Conservation (phyloP, 30 jellyfish, hydroid and myxozoan genomes). For the Turritopsis dohrnii region DNA sequence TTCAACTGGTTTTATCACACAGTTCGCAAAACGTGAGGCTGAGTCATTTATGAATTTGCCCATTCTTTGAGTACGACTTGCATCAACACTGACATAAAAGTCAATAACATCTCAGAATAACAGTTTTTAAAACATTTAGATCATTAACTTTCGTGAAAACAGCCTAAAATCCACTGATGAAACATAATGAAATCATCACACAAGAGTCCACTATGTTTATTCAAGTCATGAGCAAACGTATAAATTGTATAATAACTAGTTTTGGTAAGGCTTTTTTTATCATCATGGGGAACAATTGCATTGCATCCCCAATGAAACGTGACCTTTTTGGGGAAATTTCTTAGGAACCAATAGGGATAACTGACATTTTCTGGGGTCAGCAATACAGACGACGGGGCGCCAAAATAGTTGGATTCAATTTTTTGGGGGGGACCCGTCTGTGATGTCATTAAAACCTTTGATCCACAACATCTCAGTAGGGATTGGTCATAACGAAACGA, state of each 20-base stretch:
- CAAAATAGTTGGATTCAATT: too few species aligned
- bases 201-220: neutral
- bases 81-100: neutral
- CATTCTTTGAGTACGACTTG: neutral
- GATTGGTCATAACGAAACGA: too few species aligned
- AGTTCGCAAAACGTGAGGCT: constrained; percentile 1
- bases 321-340: too few species aligned
- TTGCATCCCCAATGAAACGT: too few species aligned
- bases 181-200: neutral
- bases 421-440: too few species aligned
- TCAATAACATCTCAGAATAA: neutral
- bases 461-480: too few species aligned
- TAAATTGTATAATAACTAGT: neutral
- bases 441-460: too few species aligned
- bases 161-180: neutral
- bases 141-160: neutral
- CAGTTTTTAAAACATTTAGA: neutral
- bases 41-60: constrained; percentile 9
- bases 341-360: too few species aligned
- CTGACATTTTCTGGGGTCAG: too few species aligned
- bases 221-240: neutral
- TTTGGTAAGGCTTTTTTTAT: neutral
- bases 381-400: too few species aligned
- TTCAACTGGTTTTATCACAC: neutral
- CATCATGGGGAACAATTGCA: neutral